Evolutionary conservation across 2,113 vertebrate species (phyloP).

Genomic region (Hemiprocne comata): DNA sequence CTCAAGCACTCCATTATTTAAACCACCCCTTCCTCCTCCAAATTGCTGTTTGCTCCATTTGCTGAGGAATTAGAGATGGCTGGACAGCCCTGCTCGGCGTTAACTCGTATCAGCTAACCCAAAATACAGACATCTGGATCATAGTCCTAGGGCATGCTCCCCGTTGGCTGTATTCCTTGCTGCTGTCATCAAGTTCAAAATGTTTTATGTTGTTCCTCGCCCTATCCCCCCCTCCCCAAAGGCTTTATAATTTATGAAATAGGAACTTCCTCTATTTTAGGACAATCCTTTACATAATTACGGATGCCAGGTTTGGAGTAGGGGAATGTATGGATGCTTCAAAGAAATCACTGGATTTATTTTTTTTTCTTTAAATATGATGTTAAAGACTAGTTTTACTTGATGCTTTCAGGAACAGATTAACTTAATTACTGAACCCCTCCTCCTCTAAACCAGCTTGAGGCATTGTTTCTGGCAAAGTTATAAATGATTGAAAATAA

Average conservation of each 20-base stretch:
- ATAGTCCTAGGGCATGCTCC: not conserved
- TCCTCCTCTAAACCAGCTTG: slow-evolving; percentile 26
- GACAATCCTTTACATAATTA: not conserved
- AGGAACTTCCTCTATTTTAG: not conserved
- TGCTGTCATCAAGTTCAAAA: not conserved
- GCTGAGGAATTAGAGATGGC: not conserved
- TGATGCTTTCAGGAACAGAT: slow-evolving; percentile 33
- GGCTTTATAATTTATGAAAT: not conserved
- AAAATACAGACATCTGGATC: not conserved
- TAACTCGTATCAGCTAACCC: not conserved
- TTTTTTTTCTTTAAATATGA: not conserved
- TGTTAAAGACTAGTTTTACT: slow-evolving; percentile 17
- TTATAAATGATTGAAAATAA: slow-evolving; percentile 48
- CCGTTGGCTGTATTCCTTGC: not conserved
- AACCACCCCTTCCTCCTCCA: not conserved
- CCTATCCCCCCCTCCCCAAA: not conserved
- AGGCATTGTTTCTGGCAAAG: slow-evolving; percentile 54
- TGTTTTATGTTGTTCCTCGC: not conserved
- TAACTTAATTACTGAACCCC: slow-evolving; percentile 48
- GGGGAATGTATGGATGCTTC: not conserved
- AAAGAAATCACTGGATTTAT: not conserved
- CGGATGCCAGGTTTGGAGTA: not conserved
- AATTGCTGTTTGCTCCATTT: not conserved
- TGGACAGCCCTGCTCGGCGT: accelerated
- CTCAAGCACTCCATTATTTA: not conserved